Evolutionary conservation across 1,140 invertebrate genomes (phyloP).

Genomic region (Caenorhabditis latens): DNA sequence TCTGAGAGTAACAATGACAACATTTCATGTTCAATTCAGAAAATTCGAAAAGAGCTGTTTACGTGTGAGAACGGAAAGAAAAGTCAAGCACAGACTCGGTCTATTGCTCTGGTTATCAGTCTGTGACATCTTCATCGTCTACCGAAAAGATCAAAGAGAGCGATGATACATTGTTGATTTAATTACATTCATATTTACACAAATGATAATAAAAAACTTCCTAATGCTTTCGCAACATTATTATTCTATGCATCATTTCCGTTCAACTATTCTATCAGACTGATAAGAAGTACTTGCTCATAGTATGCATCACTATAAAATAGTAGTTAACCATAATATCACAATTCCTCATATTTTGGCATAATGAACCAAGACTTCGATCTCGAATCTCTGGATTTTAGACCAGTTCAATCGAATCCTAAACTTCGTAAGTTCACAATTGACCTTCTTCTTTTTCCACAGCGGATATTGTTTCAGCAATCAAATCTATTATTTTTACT

Average conservation of each 20-base stretch:
- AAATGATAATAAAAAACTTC: no score
- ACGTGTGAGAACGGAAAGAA: not conserved
- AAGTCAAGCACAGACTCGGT: conserved; percentile 1
- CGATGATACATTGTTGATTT: no score
- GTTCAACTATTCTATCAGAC: no score
- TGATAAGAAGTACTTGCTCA: no score
- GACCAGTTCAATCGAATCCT: not conserved
- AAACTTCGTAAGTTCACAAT: not conserved
- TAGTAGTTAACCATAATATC: no score
- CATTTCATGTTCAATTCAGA: not conserved
- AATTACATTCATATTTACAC: no score
- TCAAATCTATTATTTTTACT: not conserved
- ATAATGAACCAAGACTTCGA: not conserved
- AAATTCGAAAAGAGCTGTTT: conserved; percentile 1
- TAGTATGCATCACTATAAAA: no score
- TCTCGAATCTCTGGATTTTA: not conserved
- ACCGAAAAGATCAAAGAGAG: not conserved
- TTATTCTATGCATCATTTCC: no score
- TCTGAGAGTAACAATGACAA: no score
- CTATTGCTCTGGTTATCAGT: not conserved
- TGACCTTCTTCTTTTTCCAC: not conserved
- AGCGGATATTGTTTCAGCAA: not conserved
- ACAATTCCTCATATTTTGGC: no score
- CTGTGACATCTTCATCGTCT: not conserved
- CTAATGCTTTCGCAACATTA: no score